Percentiles rank a stretch among this genome's conserved stretches.
These are phyloP conservation scores for Tupaia tana DNA, from an alignment of 2,113 vertebrate species.

Conservation along the genomic window DNA sequence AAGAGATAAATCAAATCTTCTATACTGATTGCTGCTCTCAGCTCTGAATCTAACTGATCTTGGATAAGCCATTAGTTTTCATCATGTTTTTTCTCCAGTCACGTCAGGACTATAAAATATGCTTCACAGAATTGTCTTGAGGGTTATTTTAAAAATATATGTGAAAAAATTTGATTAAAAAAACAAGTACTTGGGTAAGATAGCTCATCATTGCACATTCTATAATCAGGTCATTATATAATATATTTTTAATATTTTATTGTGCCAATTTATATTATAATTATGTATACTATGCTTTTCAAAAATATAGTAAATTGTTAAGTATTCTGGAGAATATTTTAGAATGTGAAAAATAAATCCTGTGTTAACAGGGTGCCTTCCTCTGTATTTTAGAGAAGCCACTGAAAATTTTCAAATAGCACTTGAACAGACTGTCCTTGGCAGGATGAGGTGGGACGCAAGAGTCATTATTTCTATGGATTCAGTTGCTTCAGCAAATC, in stretches of 20 bases:
- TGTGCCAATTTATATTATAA: not conserved
- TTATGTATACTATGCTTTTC: not conserved
- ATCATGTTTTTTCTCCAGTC: not conserved
- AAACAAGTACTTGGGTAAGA: not conserved
- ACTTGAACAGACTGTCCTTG: not conserved
- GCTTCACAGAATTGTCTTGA: not conserved
- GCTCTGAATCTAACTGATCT: not conserved
- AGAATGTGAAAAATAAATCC: not conserved
- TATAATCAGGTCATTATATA: not conserved
- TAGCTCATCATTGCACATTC: not conserved
- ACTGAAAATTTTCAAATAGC: not conserved
- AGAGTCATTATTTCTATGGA: not conserved
- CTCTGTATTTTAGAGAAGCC: not conserved
- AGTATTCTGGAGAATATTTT: not conserved
- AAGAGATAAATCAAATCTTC: not conserved
- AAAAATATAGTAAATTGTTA: not conserved
- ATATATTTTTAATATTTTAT: not conserved
- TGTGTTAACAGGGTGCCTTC: not conserved
- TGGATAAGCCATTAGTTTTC: not conserved
- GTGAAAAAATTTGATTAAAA: not conserved
- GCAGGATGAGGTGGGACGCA: not conserved
- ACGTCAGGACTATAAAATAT: not conserved
- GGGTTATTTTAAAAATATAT: not conserved
- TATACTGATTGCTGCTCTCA: not conserved
- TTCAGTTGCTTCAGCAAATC: conserved; percentile 1